Evolutionary conservation across 2,888 invertebrate genomes (phyloP), one percentile per base, ranked within the genome.

Genomic region (Lampropteryx suffumata): DNA sequence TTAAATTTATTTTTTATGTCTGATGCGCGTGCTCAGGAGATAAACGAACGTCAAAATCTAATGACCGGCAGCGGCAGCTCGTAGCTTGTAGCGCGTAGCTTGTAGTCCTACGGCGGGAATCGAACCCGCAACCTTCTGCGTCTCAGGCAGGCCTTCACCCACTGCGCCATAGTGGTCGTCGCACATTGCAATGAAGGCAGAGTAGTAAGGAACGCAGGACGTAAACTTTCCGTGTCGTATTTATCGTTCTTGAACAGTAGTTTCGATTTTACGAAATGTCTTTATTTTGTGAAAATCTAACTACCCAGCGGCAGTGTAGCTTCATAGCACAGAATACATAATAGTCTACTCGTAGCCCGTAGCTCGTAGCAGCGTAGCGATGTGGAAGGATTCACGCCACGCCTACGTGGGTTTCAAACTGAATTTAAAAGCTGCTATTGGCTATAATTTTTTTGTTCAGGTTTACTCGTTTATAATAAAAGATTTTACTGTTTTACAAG

Each of bases 11-110:
- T 17, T 17, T 55, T 59, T 57, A 60, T 58, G 63, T 62, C 68
- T 71, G 56, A 72, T 27, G 70, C 63, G 71, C 67, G 73, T 66
- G 59, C 57, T 69, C 69, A 68, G 56, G 63, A 65, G 68, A 68
- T 65, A 71, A 68, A 55, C 13, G 33, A 42, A 13, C 13, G 10
- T 24, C 27, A 40, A 34, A 44, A 40, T 12, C 39, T 12, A 29
- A 40, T 34, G 35, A 13, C 28, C 11, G 32, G 26, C 41, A 21
- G 39, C 12, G 11, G 10, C n/a, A 10, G 11, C 26, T 42, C 41
- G 46, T 47, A 47, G 46, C 33, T 11, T 26, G 21, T 10, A 29
- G 41, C 41, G 21, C 24, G 13, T 36, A 9, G 50, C 11, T 27
- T 33, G 43, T 47, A 35, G 52, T n/a, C n/a, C n/a, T n/a, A n/a